These are phyloP conservation scores for Clarias batrachus DNA, from an alignment of 2,113 vertebrate species.

Conservation along the genomic window DNA sequence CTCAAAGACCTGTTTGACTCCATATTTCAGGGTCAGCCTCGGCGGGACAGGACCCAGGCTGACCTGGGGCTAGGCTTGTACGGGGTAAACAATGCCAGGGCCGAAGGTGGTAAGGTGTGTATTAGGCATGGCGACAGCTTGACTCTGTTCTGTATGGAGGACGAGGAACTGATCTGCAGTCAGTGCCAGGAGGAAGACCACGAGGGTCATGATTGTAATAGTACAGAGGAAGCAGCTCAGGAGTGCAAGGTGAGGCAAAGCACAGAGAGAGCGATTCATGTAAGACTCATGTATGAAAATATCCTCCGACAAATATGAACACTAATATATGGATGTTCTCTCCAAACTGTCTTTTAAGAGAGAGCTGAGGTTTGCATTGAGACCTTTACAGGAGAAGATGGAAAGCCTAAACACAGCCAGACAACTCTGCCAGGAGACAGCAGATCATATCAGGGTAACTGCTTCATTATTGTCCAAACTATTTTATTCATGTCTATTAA, in stretches of 20 bases:
- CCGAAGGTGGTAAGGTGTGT: slow-evolving; percentile 32
- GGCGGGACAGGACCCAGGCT: slow-evolving; percentile 5
- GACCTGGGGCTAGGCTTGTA: background rate
- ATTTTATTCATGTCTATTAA: background rate
- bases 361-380: slow-evolving; percentile 50
- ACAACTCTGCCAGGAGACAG: slow-evolving; percentile 52
- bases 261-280: background rate
- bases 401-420: slow-evolving; percentile 51
- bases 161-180: slow-evolving; percentile 55
- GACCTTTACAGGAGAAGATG: slow-evolving; percentile 55
- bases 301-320: background rate
- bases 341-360: slow-evolving; percentile 36
- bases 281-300: background rate
- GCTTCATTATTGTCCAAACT: background rate
- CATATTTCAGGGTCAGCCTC: slow-evolving; percentile 56
- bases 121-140: slow-evolving; percentile 45
- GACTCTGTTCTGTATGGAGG: slow-evolving; percentile 57
- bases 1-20: slow-evolving; percentile 54
- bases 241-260: slow-evolving; percentile 58
- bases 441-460: slow-evolving; percentile 60
- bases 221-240: slow-evolving; percentile 50
- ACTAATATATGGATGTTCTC: background rate
- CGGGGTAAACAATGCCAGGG: background rate
- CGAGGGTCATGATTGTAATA: slow-evolving; percentile 52
- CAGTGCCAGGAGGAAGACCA: slow-evolving; percentile 56